phyloP scores from a whole-genome alignment of 2,797 vertebrate species.

The Brachymystax lenok region DNA sequence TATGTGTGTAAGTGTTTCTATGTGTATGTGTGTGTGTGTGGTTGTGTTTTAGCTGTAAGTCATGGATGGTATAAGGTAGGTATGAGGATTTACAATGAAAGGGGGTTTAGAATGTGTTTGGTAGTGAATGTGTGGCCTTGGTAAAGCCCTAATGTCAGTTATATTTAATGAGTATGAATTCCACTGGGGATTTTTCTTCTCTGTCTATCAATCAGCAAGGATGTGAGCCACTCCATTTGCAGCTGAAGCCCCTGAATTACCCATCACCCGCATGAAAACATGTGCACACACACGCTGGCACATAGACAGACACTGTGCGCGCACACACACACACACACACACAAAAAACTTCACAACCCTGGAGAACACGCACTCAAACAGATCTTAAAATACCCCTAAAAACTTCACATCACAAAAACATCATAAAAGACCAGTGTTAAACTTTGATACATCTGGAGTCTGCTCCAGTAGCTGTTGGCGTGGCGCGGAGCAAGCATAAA shows the following conservation, averaged over 20 bases:
- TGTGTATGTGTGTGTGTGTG: no score
- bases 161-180: not conserved
- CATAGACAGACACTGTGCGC: conserved; percentile 6
- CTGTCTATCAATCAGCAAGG: not conserved
- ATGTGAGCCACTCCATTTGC: conserved; percentile 1
- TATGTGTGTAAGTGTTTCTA: no score
- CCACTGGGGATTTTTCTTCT: not conserved
- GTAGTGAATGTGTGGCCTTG: not conserved
- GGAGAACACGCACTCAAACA: not conserved
- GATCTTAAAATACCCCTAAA: not conserved
- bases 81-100: not conserved
- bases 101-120: not conserved
- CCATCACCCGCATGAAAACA: not conserved
- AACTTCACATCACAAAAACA: not conserved
- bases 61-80: not conserved
- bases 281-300: no score
- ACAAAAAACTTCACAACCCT: conserved; percentile 8
- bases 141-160: not conserved
- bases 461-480: not conserved
- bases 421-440: not conserved
- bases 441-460: not conserved
- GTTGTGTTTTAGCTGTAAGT: not conserved
- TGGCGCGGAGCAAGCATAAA: not conserved
- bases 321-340: conserved; percentile 16
- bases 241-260: not conserved